Conservation (phyloP, 2,797 vertebrate species). For the Nyctalus aviator region DNA sequence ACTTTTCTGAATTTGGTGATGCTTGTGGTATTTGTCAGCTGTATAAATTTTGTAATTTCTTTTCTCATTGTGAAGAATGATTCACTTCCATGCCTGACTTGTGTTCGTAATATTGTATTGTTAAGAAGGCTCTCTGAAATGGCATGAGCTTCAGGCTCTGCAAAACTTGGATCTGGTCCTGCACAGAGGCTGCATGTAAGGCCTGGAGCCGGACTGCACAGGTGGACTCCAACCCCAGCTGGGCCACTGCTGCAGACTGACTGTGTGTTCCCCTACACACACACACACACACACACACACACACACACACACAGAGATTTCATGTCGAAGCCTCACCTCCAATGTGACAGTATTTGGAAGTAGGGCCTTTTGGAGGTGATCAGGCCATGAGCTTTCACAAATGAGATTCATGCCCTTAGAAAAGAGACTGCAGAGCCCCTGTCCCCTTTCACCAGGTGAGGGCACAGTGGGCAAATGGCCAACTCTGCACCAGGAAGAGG, state of each 20-base stretch:
- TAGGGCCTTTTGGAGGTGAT: background rate
- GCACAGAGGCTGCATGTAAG: rapidly evolving
- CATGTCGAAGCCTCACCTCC: background rate
- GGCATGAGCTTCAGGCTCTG: background rate
- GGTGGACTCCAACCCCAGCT: background rate
- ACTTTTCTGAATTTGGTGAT: conserved; percentile 38
- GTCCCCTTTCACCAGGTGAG: background rate
- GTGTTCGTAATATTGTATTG: background rate
- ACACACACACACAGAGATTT: background rate
- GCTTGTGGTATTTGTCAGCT: conserved; percentile 8
- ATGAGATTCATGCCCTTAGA: background rate
- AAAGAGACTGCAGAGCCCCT: background rate
- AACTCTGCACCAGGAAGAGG: background rate
- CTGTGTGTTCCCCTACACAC: background rate
- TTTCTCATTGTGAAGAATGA: background rate
- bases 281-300: background rate
- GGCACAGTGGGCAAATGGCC: background rate
- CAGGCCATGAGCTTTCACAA: background rate
- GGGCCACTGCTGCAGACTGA: background rate
- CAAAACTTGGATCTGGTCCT: background rate
- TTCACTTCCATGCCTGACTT: background rate
- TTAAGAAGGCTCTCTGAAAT: background rate
- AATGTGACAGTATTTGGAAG: background rate
- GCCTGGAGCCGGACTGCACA: background rate
- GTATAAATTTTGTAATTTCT: background rate